These are phyloP conservation scores for Unio pictorum DNA, from an alignment of 2,888 invertebrate species.

Conservation along the genomic window DNA sequence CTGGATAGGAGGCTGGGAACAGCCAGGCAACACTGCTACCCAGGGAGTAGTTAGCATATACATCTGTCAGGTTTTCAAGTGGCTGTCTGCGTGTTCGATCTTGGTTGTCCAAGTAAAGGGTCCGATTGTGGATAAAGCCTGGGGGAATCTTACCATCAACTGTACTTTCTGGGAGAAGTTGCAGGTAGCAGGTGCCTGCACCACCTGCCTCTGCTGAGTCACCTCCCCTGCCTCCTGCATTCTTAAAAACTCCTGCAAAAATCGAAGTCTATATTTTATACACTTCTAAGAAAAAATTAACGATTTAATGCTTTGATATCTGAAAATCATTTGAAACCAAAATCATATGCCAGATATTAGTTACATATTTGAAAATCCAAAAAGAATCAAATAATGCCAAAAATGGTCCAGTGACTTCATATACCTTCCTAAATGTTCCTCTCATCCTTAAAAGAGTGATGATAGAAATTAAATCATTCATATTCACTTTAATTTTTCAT, in stretches of 20 bases:
- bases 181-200: conserved; percentile 53
- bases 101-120: conserved; percentile 46
- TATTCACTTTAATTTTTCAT: no score
- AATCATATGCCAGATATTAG: no score
- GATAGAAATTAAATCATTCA: no score
- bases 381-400: no score
- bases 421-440: no score
- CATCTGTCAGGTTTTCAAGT: conserved; percentile 27
- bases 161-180: conserved; percentile 34
- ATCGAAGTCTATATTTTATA: not conserved
- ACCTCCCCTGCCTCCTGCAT: conserved; percentile 46
- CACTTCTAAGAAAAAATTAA: not conserved
- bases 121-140: conserved; percentile 41
- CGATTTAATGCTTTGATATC: no score
- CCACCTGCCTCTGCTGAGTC: conserved; percentile 45
- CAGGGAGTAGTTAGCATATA: conserved; percentile 23
- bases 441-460: no score
- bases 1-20: conserved; percentile 41
- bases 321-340: no score
- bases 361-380: no score
- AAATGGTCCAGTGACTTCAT: no score
- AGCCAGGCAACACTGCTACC: conserved; percentile 44
- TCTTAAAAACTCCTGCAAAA: conserved; percentile 41
- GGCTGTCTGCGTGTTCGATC: conserved; percentile 26
- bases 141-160: conserved; percentile 17